These are phyloP conservation scores for Hylomyscus alleni DNA, from an alignment of 2,797 vertebrate species.

Conservation along the genomic window DNA sequence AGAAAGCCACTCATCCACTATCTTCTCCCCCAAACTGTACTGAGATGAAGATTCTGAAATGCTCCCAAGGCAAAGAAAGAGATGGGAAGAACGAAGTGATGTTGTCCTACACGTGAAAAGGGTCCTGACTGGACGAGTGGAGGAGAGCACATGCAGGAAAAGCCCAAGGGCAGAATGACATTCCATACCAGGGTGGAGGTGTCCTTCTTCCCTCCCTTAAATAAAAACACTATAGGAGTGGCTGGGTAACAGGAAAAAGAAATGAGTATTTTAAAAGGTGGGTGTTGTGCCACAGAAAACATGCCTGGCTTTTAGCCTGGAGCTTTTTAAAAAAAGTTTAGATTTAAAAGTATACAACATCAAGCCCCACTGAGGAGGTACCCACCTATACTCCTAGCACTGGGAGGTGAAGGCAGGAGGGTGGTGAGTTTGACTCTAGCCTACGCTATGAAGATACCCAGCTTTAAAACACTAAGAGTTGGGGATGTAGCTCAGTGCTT, in stretches of 20 bases:
- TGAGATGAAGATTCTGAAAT: neutral
- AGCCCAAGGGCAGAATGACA: constrained; percentile 53
- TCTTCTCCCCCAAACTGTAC: neutral
- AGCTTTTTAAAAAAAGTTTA: neutral
- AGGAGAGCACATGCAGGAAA: constrained; percentile 59
- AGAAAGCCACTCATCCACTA: neutral
- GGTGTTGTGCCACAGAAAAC: constrained; percentile 25
- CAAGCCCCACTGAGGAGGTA: neutral
- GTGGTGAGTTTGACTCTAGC: neutral
- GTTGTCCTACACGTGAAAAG: neutral
- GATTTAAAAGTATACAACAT: constrained; percentile 4
- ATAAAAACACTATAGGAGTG: constrained; percentile 56
- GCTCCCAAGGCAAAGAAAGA: neutral
- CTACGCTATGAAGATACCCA: neutral
- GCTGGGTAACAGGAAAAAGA: constrained; percentile 68
- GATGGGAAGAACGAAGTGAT: neutral
- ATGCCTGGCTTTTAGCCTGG: constrained; percentile 23
- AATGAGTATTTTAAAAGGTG: constrained; percentile 62
- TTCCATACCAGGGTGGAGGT: constrained; percentile 65
- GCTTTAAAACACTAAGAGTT: neutral
- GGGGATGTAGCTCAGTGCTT: neutral
- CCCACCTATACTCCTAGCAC: neutral
- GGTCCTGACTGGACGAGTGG: neutral
- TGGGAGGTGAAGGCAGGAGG: neutral
- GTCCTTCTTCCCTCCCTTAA: constrained; percentile 38